Percentiles rank a stretch among this genome's conserved stretches.
phyloP scores from a whole-genome alignment of 2,888 invertebrate genomes.

The Embidobia sp. region DNA sequence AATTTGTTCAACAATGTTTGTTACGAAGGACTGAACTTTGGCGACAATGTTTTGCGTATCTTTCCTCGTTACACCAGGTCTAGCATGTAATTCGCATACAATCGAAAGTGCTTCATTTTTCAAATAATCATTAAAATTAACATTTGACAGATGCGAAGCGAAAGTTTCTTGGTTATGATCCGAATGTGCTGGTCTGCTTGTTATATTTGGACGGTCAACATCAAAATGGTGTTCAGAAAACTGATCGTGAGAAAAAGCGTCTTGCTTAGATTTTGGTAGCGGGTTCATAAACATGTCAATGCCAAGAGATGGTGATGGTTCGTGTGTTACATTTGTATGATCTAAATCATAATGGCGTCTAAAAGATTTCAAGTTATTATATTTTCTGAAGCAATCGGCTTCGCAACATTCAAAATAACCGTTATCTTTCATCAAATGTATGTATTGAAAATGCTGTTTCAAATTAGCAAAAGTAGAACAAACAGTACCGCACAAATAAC shows the following conservation, averaged over 20 bases:
- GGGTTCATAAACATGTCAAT: no score
- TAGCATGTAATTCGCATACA: slow-evolving; percentile 4
- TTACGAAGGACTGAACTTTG: background rate
- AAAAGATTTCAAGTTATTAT: slow-evolving; percentile 15
- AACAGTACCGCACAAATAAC: background rate
- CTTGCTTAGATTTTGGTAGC: no score
- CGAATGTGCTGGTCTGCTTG: no score
- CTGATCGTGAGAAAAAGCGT: background rate
- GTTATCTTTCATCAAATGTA: slow-evolving; percentile 10
- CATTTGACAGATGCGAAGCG: no score
- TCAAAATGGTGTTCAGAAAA: background rate
- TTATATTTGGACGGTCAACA: background rate
- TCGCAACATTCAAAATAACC: slow-evolving; percentile 11
- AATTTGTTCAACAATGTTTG: background rate
- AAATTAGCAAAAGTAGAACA: background rate
- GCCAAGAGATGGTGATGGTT: no score
- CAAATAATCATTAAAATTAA: slow-evolving; percentile 1
- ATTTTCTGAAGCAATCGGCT: slow-evolving; percentile 7
- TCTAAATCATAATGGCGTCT: background rate
- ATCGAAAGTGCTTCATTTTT: background rate
- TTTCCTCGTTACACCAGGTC: slow-evolving; percentile 6
- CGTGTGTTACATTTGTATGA: no score
- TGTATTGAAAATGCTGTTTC: slow-evolving; percentile 7
- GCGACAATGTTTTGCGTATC: slow-evolving; percentile 5
- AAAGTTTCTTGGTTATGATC: no score